phyloP scores from a whole-genome alignment of 2,113 vertebrate genomes.

The Dromaius novaehollandiae region DNA sequence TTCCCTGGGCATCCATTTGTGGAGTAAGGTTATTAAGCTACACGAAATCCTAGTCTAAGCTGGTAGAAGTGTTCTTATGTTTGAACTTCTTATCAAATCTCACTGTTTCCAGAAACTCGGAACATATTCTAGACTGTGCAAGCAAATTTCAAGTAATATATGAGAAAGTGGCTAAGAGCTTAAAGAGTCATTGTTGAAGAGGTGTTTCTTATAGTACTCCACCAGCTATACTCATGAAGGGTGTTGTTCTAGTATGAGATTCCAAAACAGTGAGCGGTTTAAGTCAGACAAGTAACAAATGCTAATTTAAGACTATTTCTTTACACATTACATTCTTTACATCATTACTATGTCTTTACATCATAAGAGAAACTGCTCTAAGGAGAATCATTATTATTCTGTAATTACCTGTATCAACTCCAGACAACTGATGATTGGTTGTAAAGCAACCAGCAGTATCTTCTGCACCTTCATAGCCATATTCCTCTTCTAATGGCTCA shows the following conservation, averaged over 20 bases:
- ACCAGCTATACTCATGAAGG: background rate
- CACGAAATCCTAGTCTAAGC: background rate
- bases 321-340: too few relatives aligned
- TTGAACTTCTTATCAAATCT: background rate
- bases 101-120: background rate
- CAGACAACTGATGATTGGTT: slow-evolving; percentile 77
- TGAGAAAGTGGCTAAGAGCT: accelerated
- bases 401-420: slow-evolving; percentile 88
- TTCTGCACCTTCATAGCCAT: slow-evolving; percentile 78
- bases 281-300: background rate
- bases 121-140: background rate
- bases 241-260: background rate
- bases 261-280: background rate
- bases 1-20: background rate
- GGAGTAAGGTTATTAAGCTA: background rate
- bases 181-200: background rate
- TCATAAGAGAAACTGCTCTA: background rate
- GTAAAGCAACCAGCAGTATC: slow-evolving; percentile 73
- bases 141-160: background rate
- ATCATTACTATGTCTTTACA: background rate
- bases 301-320: background rate
- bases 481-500: slow-evolving; percentile 87
- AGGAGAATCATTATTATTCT: background rate
- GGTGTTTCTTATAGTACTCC: background rate
- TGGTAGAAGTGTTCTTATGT: background rate